Evolutionary conservation across 2,113 vertebrate genomes (phyloP).

Genomic region (Motacilla alba): DNA sequence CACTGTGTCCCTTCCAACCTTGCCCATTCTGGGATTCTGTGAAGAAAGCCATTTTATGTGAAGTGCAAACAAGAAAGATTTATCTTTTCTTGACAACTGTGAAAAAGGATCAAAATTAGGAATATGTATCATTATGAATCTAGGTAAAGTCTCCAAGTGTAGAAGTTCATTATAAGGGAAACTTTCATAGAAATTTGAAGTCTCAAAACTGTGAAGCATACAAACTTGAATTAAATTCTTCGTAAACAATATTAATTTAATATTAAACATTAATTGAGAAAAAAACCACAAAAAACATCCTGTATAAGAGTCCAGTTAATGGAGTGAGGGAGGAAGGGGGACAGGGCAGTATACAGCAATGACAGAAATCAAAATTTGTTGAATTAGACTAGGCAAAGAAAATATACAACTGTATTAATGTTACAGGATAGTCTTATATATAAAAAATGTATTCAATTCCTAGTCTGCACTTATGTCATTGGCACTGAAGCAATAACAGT

Average conservation of each 20-base stretch:
- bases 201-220: background rate
- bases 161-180: background rate
- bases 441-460: background rate
- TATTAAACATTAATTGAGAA: background rate
- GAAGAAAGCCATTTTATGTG: background rate
- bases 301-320: background rate
- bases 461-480: background rate
- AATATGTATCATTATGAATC: background rate
- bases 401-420: background rate
- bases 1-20: too few species aligned
- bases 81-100: background rate
- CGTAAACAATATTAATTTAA: background rate
- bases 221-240: background rate
- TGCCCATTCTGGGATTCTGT: background rate
- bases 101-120: background rate
- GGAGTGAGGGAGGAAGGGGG: accelerated
- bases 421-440: background rate
- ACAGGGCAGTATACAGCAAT: background rate
- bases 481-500: background rate
- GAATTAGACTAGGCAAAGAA: background rate
- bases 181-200: background rate
- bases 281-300: background rate
- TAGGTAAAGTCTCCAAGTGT: background rate
- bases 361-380: background rate
- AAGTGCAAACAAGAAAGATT: background rate